Percentiles rank a stretch among this genome's conserved stretches.
Conservation (phyloP, 2,113 vertebrate species). For the Strigops habroptila region DNA sequence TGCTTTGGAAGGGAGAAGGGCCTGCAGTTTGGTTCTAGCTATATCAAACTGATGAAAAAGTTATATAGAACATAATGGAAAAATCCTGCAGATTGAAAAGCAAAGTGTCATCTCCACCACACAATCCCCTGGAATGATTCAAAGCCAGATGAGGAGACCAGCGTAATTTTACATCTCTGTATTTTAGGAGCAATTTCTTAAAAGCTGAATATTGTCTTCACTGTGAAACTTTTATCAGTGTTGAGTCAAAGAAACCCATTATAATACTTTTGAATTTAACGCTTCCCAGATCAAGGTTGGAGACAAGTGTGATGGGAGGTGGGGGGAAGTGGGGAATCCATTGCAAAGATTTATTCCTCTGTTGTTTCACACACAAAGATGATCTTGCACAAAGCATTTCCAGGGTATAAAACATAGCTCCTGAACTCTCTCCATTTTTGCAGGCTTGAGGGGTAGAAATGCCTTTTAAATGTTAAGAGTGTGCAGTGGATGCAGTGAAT, state of each 20-base stretch:
- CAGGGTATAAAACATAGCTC: neutral
- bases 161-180: neutral
- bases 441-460: neutral
- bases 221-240: neutral
- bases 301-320: neutral
- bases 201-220: slow-evolving; percentile 2
- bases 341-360: neutral
- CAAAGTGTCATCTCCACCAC: neutral
- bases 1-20: neutral
- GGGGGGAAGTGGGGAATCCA: neutral
- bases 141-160: slow-evolving; percentile 6
- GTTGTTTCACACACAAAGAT: neutral
- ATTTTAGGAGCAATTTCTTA: slow-evolving; percentile 27
- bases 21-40: neutral
- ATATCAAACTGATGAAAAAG: neutral
- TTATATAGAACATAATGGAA: slow-evolving; percentile 3
- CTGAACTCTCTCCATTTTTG: neutral
- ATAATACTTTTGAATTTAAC: neutral
- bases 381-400: neutral
- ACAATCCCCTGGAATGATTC: slow-evolving; percentile 14
- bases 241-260: neutral
- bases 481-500: neutral
- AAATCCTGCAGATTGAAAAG: slow-evolving; percentile 22
- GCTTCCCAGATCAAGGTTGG: neutral
- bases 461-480: neutral